phyloP scores from a whole-genome alignment of 2,888 invertebrate species.

The Ichneumoninae sp. region DNA sequence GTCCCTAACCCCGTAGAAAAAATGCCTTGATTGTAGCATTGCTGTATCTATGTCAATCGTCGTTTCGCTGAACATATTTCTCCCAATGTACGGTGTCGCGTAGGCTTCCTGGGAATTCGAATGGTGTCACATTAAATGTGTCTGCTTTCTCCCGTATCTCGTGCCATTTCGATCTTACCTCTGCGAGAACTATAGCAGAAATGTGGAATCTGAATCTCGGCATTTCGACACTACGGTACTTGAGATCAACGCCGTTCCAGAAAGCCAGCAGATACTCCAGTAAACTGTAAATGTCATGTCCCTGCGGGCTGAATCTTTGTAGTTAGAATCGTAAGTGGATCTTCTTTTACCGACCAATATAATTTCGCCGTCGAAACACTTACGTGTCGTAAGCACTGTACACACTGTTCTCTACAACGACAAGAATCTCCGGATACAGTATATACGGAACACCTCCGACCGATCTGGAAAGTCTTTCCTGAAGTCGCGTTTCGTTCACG shows the following conservation, averaged over 20 bases:
- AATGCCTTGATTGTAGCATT: background rate
- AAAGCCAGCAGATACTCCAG: too few relatives aligned
- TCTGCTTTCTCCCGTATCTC: background rate
- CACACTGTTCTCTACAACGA: conserved; percentile 52
- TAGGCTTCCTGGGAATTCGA: background rate
- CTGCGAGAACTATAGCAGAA: conserved; percentile 57
- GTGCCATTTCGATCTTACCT: too few relatives aligned
- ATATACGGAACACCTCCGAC: background rate
- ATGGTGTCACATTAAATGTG: background rate
- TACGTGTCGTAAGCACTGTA: background rate
- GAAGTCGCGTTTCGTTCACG: conserved; percentile 1
- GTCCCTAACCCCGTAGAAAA: conserved; percentile 21
- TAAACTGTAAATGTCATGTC: conserved; percentile 14
- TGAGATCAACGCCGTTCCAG: conserved; percentile 55
- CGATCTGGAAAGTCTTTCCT: background rate
- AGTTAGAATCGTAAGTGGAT: background rate
- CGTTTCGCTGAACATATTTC: background rate
- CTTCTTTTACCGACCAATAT: background rate
- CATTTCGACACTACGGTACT: conserved; percentile 46
- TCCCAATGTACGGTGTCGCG: conserved; percentile 24
- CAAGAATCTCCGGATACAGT: conserved; percentile 64
- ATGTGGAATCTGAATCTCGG: conserved; percentile 64
- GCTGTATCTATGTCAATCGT: background rate
- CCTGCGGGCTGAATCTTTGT: conserved; percentile 12
- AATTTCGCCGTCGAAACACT: background rate